Evolutionary conservation across 1,140 invertebrate species (phyloP).

Genomic region (Trinorchestia longiramus): DNA sequence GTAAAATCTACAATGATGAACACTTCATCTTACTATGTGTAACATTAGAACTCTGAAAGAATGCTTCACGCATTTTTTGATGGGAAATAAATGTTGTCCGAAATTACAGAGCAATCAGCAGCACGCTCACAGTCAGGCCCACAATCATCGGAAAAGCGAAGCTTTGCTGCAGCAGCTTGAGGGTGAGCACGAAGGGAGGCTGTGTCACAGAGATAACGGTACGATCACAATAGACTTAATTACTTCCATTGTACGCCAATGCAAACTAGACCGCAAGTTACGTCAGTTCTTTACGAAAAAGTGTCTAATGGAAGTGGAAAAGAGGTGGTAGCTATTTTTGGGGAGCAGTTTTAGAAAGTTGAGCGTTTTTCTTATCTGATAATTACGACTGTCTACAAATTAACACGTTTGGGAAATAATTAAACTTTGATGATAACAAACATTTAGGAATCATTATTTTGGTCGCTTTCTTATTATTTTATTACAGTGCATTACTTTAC

Average conservation of each 20-base stretch:
- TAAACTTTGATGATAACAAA: not conserved
- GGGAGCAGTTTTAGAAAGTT: not conserved
- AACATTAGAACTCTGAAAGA: not conserved
- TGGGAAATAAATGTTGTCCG: not conserved
- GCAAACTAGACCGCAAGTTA: slow-evolving; percentile 40
- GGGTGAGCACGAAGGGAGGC: not conserved
- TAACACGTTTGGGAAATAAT: not conserved
- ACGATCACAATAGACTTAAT: slow-evolving; percentile 42
- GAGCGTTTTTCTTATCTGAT: not conserved
- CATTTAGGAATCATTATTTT: not conserved
- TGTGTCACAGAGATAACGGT: slow-evolving; percentile 39
- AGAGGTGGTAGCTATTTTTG: not conserved
- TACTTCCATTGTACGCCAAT: slow-evolving; percentile 41
- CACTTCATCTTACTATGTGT: not conserved
- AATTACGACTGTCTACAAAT: not conserved
- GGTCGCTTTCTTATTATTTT: not conserved
- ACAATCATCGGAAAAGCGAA: not conserved
- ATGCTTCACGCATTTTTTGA: not conserved
- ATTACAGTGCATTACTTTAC: too few species aligned
- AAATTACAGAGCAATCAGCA: too few species aligned
- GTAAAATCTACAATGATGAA: not conserved
- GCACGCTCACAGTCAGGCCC: too few species aligned
- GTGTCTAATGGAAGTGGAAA: not conserved
- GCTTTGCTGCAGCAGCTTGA: not conserved
- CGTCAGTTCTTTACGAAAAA: not conserved